Conservation (phyloP, 2,797 vertebrate species). For the Tolypeutes matacus region DNA sequence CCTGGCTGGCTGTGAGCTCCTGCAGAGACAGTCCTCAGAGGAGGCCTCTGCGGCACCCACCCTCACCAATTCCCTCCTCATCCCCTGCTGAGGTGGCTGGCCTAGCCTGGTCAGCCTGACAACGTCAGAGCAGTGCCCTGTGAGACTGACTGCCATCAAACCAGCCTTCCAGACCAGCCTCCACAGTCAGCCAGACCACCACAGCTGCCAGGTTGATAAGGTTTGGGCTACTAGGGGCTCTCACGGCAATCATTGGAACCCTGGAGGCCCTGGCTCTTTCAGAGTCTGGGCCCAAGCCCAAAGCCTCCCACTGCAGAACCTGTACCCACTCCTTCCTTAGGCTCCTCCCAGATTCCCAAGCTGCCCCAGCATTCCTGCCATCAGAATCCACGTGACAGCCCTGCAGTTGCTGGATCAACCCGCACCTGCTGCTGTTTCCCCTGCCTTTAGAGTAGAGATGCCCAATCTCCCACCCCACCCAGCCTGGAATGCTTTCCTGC, state of each 20-base stretch:
- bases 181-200: not conserved
- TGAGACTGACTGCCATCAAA: not conserved
- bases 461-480: not conserved
- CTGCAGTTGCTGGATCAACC: not conserved
- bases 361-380: not conserved
- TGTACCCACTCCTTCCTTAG: too few species aligned
- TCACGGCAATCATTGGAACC: not conserved
- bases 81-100: conserved; percentile 90
- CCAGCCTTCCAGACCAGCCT: not conserved
- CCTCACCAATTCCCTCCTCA: conserved; percentile 88
- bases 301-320: not conserved
- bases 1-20: conserved; percentile 92
- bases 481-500: not conserved
- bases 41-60: conserved; percentile 86
- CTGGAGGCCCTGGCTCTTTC: not conserved
- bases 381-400: not conserved
- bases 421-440: not conserved
- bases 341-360: not conserved
- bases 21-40: conserved; percentile 87
- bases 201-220: not conserved
- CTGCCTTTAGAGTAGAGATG: not conserved
- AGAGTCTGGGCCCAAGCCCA: not conserved
- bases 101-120: not conserved
- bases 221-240: not conserved
- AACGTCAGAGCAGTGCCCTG: not conserved